Percentiles rank a stretch among this genome's conserved stretches.
Conservation (phyloP, 2,888 invertebrate species). For the Dicyrtoma fusca region DNA sequence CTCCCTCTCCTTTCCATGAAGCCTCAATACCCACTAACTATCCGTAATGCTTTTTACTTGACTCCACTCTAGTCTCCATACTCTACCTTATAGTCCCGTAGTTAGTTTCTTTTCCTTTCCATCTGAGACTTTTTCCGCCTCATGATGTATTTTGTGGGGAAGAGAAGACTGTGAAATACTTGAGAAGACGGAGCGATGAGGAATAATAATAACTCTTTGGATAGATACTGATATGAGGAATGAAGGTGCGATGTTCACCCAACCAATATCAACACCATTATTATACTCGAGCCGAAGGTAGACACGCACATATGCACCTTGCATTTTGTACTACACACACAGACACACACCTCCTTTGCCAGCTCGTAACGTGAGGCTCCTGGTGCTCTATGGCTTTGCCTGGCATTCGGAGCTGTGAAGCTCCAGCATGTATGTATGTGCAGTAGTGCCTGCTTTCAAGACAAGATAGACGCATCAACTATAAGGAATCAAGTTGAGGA, state of each 20-base stretch:
- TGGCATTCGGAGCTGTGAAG: neutral
- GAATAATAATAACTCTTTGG: neutral
- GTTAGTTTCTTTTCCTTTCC: conserved; percentile 8
- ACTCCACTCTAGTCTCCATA: neutral
- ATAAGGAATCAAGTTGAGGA: neutral
- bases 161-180: neutral
- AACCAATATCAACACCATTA: neutral
- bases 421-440: conserved; percentile 6
- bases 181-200: neutral
- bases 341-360: neutral
- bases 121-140: conserved; percentile 18
- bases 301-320: neutral
- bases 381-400: too few relatives aligned
- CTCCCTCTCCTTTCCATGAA: too few relatives aligned
- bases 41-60: neutral
- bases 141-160: neutral
- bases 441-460: neutral
- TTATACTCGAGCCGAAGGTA: neutral
- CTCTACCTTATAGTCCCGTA: neutral
- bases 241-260: conserved; percentile 6
- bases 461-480: neutral
- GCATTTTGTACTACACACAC: neutral
- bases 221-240: neutral
- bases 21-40: neutral
- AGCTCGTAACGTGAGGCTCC: neutral